phyloP scores from a whole-genome alignment of 1,140 invertebrate species.

The Sitophilus oryzae region DNA sequence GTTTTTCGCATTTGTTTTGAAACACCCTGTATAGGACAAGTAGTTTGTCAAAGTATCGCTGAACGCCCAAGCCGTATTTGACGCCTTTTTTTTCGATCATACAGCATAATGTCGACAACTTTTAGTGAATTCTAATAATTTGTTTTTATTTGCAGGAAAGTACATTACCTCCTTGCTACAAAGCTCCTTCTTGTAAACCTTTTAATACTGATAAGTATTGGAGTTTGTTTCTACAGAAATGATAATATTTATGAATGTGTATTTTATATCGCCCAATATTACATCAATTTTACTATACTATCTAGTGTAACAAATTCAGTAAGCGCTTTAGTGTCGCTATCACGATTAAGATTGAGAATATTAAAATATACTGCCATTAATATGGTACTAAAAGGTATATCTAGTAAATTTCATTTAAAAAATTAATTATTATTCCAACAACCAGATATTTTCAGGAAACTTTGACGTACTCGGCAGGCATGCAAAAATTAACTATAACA shows the following conservation, averaged over 20 bases:
- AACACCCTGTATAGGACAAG: too few species aligned
- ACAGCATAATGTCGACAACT: too few species aligned
- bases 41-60: too few species aligned
- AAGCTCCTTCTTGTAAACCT: not conserved
- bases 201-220: not conserved
- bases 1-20: too few species aligned
- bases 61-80: too few species aligned
- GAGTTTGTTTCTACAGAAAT: not conserved
- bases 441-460: not conserved
- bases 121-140: too few species aligned
- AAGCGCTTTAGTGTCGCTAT: not conserved
- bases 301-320: not conserved
- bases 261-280: not conserved
- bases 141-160: not conserved
- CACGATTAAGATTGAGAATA: not conserved
- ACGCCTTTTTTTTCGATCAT: too few species aligned
- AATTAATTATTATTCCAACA: not conserved
- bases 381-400: not conserved
- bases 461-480: not conserved
- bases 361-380: not conserved
- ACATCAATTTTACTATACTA: not conserved
- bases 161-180: not conserved
- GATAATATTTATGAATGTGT: not conserved
- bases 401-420: not conserved
- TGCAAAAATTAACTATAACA: not conserved